phyloP scores from a whole-genome alignment of 1,140 invertebrate genomes.

The Octopus sinensis region DNA sequence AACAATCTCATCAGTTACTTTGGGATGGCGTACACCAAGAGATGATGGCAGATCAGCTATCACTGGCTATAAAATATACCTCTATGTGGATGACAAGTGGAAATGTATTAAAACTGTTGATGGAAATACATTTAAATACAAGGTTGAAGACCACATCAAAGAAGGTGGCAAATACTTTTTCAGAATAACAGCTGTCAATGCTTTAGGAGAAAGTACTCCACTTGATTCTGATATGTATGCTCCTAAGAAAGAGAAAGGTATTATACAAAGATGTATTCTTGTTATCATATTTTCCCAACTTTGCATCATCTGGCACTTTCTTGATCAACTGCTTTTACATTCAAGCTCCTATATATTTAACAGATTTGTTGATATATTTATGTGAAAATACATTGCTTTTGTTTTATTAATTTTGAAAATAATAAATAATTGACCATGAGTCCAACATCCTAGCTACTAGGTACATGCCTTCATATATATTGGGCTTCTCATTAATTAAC shows the following conservation, averaged over 20 bases:
- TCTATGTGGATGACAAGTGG: constrained; percentile 58
- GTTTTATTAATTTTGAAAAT: too few species aligned
- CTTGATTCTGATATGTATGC: constrained; percentile 81
- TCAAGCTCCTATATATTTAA: too few species aligned
- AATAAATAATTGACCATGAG: too few species aligned
- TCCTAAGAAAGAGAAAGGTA: constrained; percentile 39
- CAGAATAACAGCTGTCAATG: constrained; percentile 82
- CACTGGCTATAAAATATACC: constrained; percentile 76
- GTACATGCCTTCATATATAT: too few species aligned
- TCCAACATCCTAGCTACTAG: too few species aligned
- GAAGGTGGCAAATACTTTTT: constrained; percentile 88
- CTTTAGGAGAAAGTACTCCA: constrained; percentile 70
- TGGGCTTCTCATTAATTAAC: too few species aligned
- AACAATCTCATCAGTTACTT: constrained; percentile 85
- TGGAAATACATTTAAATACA: constrained; percentile 61
- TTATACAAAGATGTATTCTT: too few species aligned
- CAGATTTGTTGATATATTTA: too few species aligned
- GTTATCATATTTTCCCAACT: too few species aligned
- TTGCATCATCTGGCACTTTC: too few species aligned
- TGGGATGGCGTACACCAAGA: constrained; percentile 94
- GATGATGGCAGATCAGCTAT: constrained; percentile 95
- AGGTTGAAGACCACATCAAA: constrained; percentile 65
- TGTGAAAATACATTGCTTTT: too few species aligned
- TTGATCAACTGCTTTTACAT: too few species aligned
- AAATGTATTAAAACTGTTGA: constrained; percentile 70